Evolutionary conservation across 37 sponge, comb jelly and placozoan genomes (phyloP), one percentile per base, ranked within the genome.

Genomic region (Dysidea cf. avara): DNA sequence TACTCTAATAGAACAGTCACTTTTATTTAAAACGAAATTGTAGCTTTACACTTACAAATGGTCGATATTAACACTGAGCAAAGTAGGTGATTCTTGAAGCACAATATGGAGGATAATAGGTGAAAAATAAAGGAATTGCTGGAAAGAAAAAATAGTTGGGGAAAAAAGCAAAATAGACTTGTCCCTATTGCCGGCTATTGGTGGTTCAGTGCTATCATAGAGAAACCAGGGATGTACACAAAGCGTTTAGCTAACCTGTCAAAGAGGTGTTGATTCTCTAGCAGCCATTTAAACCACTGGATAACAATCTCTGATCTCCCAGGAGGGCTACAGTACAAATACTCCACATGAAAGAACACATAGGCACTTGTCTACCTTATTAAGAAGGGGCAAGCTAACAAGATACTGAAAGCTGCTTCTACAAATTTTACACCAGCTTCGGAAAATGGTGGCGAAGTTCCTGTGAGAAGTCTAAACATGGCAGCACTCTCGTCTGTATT

Each of bases 351-450:
- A 11, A 26, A 14, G 33, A 46, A 31, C 51, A 12, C 20, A 53
- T 21, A 13, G 53, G 50, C 7, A 32, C 50, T 51, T 52, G 16
- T 64, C 0, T 74, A 91, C 92, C 84, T 81, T 22, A 84, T 86
- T 58, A 91, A 76, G 76, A 82, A 86, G 3, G 94, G 94, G 37
- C 90, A 93, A 12, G 87, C 77, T 18, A 93, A 66, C n/a, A 93
- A 72, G 18, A 80, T 64, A 54, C 82, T 76, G 48, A 93, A 74
- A 24, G 86, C 50, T 12, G 79, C 70, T 62, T 89, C 67, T 2
- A 93, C 46, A 68, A 93, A 90, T 39, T 65, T 43, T 13, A 86
- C 76, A 26, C 94, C 94, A 18, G 82, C 76, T 21, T 69, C 69
- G 7, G 86, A 84, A 53, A 72, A 77, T 9, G 90, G 90, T 4